Evolutionary conservation across 2,797 vertebrate species (phyloP), one percentile per base, ranked within the genome.

Genomic region (Iguana delicatissima): DNA sequence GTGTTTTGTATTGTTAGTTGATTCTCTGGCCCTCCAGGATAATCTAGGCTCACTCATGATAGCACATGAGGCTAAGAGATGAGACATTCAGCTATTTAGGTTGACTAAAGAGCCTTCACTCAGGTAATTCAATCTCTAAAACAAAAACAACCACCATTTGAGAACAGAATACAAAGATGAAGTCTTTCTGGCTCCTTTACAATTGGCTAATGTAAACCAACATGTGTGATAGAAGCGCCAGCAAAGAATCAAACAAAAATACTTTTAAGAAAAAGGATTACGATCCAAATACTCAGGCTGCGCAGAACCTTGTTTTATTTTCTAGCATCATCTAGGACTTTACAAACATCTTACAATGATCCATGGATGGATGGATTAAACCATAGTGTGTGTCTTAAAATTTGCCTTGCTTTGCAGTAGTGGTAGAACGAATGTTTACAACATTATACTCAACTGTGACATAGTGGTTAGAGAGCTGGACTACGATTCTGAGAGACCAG

Each of bases 1-100:
- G 62, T 14, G 8, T 22, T 76, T 77, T 73, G 77, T 82, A 73
- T 77, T 84, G 50, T 89, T 89, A 77, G 81, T 82, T 52, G 72
- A 76, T 89, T 57, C 84, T 83, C 35, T 59, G 67, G 55, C 42
- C 8, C 81, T 20, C 72, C 57, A 52, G 29, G 32, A 74, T 29
- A 84, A 76, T 29, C 42, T 46, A 46, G 42, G 42, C n/a, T 76
- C 55, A 6, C 12, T 59, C 55, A 79, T 7, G 55, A 76, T 77
- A 81, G 84, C 72, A 76, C 59, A 64, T 24, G 69, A 62, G 22
- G 69, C 81, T 77, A 73, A 50, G 72, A 50, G 22, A 62, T 52
- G 26, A 84, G n/a, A 29, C 84, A 82, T 81, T 55, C 26, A 69
- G 57, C 57, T 29, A 57, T 86, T 86, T 55, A 77, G n/a, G 52